Evolutionary conservation across 2,797 vertebrate genomes (phyloP).

Genomic region (Myripristis jacobus): DNA sequence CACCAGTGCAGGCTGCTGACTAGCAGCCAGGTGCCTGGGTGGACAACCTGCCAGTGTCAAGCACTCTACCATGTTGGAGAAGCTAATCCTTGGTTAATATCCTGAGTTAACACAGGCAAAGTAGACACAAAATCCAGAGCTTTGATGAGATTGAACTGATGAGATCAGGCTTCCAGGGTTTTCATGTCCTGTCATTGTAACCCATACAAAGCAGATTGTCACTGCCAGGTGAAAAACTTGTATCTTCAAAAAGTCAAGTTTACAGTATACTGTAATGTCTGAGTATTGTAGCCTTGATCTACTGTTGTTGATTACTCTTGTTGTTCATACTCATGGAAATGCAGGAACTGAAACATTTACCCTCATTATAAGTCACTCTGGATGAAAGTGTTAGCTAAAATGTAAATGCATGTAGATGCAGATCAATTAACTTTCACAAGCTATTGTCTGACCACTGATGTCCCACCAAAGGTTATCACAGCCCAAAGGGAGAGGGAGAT

Average conservation of each 20-base stretch:
- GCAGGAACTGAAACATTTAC: background rate
- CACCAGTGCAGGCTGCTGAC: background rate
- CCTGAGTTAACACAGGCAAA: background rate
- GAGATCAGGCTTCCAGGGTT: background rate
- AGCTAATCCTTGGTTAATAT: conserved; percentile 17
- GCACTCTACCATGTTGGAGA: conserved; percentile 14
- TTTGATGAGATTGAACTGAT: conserved; percentile 19
- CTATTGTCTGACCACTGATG: background rate
- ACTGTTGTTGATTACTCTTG: no score
- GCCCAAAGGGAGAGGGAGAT: background rate
- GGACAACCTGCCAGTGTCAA: background rate
- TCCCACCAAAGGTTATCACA: conserved; percentile 1
- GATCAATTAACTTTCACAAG: background rate
- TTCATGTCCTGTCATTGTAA: background rate
- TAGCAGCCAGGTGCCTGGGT: background rate
- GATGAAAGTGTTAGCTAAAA: background rate
- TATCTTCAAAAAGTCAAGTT: background rate
- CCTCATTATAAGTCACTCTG: background rate
- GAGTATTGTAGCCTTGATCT: no score
- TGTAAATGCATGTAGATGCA: background rate
- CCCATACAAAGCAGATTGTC: background rate
- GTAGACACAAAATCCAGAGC: conserved; percentile 2
- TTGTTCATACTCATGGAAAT: background rate
- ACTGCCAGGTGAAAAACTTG: no score
- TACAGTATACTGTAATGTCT: background rate